phyloP scores from a whole-genome alignment of 2,113 vertebrate genomes.

The Pantherophis guttatus region DNA sequence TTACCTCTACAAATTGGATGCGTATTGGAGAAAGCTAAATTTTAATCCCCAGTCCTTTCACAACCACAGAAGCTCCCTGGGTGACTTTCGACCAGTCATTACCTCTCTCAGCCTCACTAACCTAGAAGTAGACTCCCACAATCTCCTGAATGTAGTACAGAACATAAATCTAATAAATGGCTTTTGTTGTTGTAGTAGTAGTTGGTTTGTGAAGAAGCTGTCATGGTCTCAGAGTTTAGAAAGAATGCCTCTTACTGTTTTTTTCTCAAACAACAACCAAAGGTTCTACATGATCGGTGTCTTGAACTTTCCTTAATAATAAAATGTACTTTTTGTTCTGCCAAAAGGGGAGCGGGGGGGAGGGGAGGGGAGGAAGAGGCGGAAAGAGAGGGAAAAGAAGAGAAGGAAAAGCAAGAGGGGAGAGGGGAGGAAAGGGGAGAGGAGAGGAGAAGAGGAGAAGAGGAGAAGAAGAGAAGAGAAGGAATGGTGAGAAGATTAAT shows the following conservation, averaged over 20 bases:
- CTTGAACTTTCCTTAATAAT: neutral
- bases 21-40: neutral
- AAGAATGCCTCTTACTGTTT: neutral
- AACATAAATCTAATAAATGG: neutral
- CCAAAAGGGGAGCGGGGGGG: neutral
- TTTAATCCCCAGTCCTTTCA: neutral
- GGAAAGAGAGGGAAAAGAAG: neutral
- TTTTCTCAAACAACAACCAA: neutral
- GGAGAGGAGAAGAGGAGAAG: no score
- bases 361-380: neutral
- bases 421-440: neutral
- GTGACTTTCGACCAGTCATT: neutral
- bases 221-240: neutral
- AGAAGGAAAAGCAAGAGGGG: neutral
- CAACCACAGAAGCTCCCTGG: neutral
- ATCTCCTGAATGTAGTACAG: neutral
- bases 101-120: neutral
- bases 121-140: neutral
- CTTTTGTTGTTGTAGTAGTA: neutral
- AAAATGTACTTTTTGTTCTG: neutral
- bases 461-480: fast-evolving
- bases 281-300: neutral
- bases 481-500: no score
- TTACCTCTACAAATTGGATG: neutral
- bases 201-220: neutral